These are phyloP conservation scores for Hoplostethus mediterraneus DNA, from an alignment of 2,797 vertebrate genomes.

Conservation along the genomic window DNA sequence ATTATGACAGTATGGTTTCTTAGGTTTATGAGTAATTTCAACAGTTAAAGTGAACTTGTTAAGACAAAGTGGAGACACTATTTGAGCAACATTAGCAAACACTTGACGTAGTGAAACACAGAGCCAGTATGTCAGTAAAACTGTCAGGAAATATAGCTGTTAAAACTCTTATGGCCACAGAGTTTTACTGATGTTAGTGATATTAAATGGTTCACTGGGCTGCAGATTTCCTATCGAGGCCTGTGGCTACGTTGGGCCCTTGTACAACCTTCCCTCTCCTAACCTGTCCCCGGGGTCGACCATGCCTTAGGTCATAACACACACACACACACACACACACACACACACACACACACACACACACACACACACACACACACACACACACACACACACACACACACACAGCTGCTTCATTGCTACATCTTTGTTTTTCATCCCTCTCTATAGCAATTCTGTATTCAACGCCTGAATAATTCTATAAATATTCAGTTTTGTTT, in stretches of 20 bases:
- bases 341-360: not conserved
- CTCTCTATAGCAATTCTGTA: not conserved
- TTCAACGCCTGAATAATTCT: constrained; percentile 10
- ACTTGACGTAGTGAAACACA: not conserved
- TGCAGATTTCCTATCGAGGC: not conserved
- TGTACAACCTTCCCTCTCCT: not conserved
- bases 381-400: not conserved
- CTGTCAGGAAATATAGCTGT: not conserved
- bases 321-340: constrained; percentile 14
- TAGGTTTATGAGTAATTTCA: constrained; percentile 7
- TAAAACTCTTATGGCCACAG: no score
- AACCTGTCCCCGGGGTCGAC: constrained; percentile 9
- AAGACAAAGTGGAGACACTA: not conserved
- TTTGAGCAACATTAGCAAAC: constrained; percentile 20
- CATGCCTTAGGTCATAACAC: constrained; percentile 43
- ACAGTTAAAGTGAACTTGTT: constrained; percentile 13
- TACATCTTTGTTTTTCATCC: not conserved
- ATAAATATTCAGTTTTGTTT: constrained; percentile 44
- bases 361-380: not conserved
- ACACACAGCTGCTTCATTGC: not conserved
- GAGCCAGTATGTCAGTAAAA: no score
- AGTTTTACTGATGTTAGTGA: no score
- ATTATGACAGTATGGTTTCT: not conserved
- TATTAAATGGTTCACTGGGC: no score
- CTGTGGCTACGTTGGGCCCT: not conserved